Percentiles rank a stretch among this genome's conserved stretches.
These are phyloP conservation scores for Sphenodon punctatus DNA, from an alignment of 2,797 vertebrate species.

Conservation along the genomic window DNA sequence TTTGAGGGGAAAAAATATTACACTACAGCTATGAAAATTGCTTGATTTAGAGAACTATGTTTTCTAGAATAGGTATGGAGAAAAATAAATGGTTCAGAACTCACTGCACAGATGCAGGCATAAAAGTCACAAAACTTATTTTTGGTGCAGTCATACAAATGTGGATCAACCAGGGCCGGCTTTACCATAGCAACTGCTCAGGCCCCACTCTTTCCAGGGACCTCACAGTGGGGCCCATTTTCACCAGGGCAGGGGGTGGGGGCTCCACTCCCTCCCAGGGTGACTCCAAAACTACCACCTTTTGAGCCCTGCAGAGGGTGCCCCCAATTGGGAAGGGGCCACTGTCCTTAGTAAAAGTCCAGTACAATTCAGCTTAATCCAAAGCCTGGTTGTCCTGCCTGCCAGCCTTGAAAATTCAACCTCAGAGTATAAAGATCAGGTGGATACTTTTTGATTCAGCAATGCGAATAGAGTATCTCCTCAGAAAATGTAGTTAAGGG, in stretches of 20 bases:
- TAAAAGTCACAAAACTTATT: too few relatives aligned
- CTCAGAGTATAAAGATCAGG: not conserved
- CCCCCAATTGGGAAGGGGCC: too few relatives aligned
- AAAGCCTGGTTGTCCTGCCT: not conserved
- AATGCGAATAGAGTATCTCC: not conserved
- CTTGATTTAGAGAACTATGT: not conserved
- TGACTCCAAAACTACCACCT: too few relatives aligned
- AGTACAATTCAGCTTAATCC: not conserved
- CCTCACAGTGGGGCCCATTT: too few relatives aligned
- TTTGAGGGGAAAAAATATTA: conserved; percentile 3
- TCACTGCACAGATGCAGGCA: too few relatives aligned
- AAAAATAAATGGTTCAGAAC: not conserved
- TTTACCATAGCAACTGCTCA: too few relatives aligned
- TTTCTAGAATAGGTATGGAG: not conserved
- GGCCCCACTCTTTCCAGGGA: too few relatives aligned
- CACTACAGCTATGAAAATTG: not conserved
- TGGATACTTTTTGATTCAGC: not conserved
- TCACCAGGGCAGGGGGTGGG: too few relatives aligned
- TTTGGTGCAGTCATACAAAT: too few relatives aligned
- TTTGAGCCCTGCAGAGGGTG: too few relatives aligned
- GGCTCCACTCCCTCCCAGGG: too few relatives aligned
- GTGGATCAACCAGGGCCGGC: too few relatives aligned
- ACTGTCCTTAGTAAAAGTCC: not conserved
- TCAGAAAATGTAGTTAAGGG: not conserved
- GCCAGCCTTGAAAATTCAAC: not conserved